phyloP scores from a whole-genome alignment of 2,888 invertebrate species.

The Drosophila aldrichi region DNA sequence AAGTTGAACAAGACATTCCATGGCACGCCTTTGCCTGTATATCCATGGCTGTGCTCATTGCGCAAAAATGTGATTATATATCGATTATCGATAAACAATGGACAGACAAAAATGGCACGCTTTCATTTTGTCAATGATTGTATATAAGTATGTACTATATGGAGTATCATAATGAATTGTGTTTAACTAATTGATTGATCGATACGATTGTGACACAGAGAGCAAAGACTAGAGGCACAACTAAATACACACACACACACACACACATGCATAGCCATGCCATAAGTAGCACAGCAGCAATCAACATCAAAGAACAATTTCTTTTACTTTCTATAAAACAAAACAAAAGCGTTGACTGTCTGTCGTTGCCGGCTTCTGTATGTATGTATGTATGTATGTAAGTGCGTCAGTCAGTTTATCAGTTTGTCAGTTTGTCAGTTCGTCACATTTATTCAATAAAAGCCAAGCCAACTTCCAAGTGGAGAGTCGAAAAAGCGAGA shows the following conservation, averaged over 20 bases:
- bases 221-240: constrained; percentile 15
- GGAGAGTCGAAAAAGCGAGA: constrained; percentile 71
- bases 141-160: constrained; percentile 30
- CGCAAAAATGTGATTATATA: constrained; percentile 61
- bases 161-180: constrained; percentile 52
- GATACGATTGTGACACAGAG: constrained; percentile 37
- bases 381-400: constrained; percentile 19
- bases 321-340: constrained; percentile 78
- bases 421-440: constrained; percentile 19
- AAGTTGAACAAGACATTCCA: constrained; percentile 26
- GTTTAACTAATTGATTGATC: constrained; percentile 69
- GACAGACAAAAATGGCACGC: constrained; percentile 60
- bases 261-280: background rate
- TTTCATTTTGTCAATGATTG: constrained; percentile 66
- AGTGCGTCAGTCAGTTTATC: constrained; percentile 30
- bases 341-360: constrained; percentile 56
- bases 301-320: constrained; percentile 71
- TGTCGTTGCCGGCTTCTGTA: constrained; percentile 27
- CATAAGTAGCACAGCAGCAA: constrained; percentile 62
- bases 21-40: constrained; percentile 49
- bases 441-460: constrained; percentile 79
- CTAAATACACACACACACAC: background rate
- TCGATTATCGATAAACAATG: constrained; percentile 44
- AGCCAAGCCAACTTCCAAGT: constrained; percentile 66
- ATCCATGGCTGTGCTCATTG: constrained; percentile 46